phyloP scores from a whole-genome alignment of 2,797 vertebrate species.

The Poeciliopsis gracilis region DNA sequence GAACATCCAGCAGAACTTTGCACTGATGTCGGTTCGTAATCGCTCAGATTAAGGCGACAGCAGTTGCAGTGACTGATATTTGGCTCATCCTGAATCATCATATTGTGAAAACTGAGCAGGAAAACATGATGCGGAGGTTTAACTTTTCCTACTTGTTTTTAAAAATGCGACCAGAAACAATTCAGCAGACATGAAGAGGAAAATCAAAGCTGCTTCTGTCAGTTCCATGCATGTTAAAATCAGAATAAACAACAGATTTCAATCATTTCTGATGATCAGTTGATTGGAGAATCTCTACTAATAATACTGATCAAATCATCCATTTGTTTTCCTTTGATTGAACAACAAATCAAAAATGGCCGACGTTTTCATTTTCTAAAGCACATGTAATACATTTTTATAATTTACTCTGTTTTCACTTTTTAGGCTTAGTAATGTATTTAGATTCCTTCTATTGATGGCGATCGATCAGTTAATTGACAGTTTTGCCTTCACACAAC shows the following conservation, averaged over 20 bases:
- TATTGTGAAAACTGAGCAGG: conserved; percentile 2
- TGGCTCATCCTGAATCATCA: conserved; percentile 5
- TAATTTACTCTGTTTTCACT: background rate
- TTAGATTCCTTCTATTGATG: too few relatives aligned
- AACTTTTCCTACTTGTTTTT: background rate
- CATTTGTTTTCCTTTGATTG: background rate
- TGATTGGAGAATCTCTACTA: too few relatives aligned
- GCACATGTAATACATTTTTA: background rate
- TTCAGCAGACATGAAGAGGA: background rate
- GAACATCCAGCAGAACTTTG: background rate
- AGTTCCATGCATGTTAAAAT: background rate
- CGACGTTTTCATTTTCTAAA: background rate
- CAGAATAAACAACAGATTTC: background rate
- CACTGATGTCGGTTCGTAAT: background rate
- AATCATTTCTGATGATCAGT: background rate
- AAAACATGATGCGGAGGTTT: background rate
- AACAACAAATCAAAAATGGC: background rate
- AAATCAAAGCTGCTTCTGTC: background rate
- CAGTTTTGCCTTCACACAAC: too few relatives aligned
- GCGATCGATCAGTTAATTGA: too few relatives aligned
- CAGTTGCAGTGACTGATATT: conserved; percentile 5
- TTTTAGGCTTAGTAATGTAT: background rate
- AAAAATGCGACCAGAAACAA: background rate
- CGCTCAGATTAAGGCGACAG: background rate
- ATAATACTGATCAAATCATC: background rate